Base-by-base conservation (phyloP, 1,140 invertebrate genomes). In the Pseudobourletiella spinata region DNA sequence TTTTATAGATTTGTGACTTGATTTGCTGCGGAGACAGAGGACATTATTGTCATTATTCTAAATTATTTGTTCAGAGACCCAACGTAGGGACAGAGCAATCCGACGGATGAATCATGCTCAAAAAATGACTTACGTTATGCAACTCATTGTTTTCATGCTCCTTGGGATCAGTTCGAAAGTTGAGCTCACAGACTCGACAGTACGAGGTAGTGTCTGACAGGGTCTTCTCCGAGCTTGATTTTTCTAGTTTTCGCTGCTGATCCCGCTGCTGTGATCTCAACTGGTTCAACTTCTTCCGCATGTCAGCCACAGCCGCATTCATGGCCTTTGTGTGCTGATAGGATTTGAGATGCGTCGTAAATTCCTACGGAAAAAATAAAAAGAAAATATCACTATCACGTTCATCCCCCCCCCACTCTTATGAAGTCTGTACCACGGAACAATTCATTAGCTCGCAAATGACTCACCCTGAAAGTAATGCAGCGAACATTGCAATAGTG, bases 121-220 rank as follows among this genome's bases (percentile, higher is more conserved):
- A 48, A 28, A 54, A 28, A 28, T 46, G 30, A 46, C 58, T 62
- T 66, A 69, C 68, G 51, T 66, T 66, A 26, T 69, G 68, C 14
- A 69, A 18, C 57, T 60, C 57, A 52, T 66, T 66, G 1, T 61
- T 60, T 58, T 69, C 68, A 46, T 69, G 68, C 39, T 66, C 64
- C 20, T 60, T 65, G 2, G 68, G 68, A 52, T 69, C 68, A 6
- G 68, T 69, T 39, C 68, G 24, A 29, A 69, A 66, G 28, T 66
- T 69, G 1, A 69, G 51, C 22, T 69, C 68, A 44, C 68, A 69
- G 1, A 69, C 68, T n/a, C 68, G 46, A 29, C 68, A 69, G 50
- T 66, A 63, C 0, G 59, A 62, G 1, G 68, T 62, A 8, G 68
- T 69, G 32, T 69, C 68, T 11, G 63, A 66, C 11, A 69, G 44